Percentiles rank a stretch among this genome's conserved stretches.
phyloP scores from a whole-genome alignment of 2,113 vertebrate genomes.

The Hemibagrus wyckioides region DNA sequence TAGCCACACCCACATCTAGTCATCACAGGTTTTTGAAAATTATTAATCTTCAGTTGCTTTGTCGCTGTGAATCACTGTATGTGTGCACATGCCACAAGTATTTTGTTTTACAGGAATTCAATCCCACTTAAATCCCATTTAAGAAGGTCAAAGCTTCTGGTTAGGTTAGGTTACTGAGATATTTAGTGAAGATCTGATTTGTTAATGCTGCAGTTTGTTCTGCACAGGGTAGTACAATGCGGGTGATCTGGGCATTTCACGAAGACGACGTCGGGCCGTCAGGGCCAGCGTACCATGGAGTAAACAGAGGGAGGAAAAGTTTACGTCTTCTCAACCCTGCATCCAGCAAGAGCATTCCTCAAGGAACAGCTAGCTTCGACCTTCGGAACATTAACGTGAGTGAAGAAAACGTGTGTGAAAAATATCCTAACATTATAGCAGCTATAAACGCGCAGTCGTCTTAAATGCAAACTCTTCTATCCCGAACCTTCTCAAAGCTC shows the following conservation, averaged over 20 bases:
- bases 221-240: constrained; percentile 79
- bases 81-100: no score
- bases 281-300: constrained; percentile 78
- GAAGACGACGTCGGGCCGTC: constrained; percentile 74
- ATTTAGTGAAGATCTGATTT: background rate
- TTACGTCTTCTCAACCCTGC: constrained; percentile 80
- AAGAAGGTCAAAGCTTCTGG: background rate
- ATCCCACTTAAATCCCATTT: background rate
- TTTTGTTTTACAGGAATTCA: no score
- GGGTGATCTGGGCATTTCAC: constrained; percentile 87
- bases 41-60: no score
- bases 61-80: no score
- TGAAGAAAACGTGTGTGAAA: constrained; percentile 46
- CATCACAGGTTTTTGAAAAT: no score
- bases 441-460: background rate
- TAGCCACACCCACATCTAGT: no score
- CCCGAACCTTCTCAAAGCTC: background rate
- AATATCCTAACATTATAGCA: background rate
- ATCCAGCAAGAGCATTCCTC: constrained; percentile 59
- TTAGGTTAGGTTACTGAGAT: background rate
- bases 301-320: constrained; percentile 82
- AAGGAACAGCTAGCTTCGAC: constrained; percentile 70
- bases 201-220: background rate
- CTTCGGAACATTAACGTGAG: constrained; percentile 82
- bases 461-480: background rate